Evolutionary conservation across 2,797 vertebrate genomes (phyloP).

Genomic region (Margarornis squamiger): DNA sequence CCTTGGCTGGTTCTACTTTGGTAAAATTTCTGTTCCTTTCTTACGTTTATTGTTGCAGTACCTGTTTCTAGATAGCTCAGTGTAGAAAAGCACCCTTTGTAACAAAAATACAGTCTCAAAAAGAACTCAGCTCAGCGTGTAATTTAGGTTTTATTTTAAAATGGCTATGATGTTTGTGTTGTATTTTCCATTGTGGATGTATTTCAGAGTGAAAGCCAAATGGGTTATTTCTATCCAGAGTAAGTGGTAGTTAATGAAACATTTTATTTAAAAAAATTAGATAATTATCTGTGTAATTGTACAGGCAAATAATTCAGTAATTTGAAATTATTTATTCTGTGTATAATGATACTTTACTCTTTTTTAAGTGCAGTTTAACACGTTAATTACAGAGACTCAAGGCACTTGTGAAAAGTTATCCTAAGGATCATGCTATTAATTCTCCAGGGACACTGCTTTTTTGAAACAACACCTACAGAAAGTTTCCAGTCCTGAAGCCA

Average conservation of each 20-base stretch:
- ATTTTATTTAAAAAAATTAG: slow-evolving; percentile 72
- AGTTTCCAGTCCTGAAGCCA: neutral
- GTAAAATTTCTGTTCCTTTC: neutral
- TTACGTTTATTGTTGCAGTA: neutral
- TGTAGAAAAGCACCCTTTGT: neutral
- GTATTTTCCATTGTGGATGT: neutral
- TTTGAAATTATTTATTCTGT: slow-evolving; percentile 72
- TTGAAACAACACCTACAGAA: slow-evolving; percentile 35
- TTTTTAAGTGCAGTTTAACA: slow-evolving; percentile 71
- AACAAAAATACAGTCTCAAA: neutral
- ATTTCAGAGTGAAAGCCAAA: neutral
- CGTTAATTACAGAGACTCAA: slow-evolving; percentile 72
- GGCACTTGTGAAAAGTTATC: slow-evolving; percentile 66
- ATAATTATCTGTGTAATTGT: slow-evolving; percentile 76
- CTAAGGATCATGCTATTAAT: slow-evolving; percentile 67
- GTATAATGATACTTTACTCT: slow-evolving; percentile 74
- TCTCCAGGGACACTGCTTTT: slow-evolving; percentile 63
- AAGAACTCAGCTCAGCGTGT: neutral
- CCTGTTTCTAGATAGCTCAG: neutral
- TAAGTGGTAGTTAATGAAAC: slow-evolving; percentile 65
- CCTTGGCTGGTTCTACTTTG: neutral
- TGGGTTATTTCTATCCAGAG: slow-evolving; percentile 19
- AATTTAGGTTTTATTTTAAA: neutral
- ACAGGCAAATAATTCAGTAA: slow-evolving; percentile 75
- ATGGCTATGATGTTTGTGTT: neutral